phyloP scores from a whole-genome alignment of 2,113 vertebrate genomes.

The Tetrax tetrax region DNA sequence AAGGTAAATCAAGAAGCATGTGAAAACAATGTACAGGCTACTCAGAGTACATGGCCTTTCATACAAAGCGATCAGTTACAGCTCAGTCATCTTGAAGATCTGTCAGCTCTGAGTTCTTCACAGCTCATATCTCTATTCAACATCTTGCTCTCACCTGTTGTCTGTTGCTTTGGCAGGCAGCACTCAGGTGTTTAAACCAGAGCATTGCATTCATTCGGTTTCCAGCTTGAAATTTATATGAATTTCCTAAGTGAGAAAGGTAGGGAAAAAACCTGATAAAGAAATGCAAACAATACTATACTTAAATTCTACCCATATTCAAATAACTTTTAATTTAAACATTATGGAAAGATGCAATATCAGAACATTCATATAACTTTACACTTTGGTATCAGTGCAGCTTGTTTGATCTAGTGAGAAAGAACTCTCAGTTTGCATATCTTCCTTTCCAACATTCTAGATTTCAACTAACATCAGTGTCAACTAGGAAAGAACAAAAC shows the following conservation, averaged over 20 bases:
- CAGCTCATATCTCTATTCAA: neutral
- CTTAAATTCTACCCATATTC: neutral
- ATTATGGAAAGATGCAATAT: neutral
- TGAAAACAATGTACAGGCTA: neutral
- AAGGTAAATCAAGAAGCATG: neutral
- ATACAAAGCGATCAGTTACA: neutral
- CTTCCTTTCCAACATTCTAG: neutral
- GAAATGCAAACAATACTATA: neutral
- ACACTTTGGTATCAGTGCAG: neutral
- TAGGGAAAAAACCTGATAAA: neutral
- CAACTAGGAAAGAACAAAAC: neutral
- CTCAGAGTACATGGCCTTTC: neutral
- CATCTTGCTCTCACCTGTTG: constrained; percentile 84
- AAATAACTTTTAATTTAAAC: neutral
- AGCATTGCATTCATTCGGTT: constrained; percentile 91
- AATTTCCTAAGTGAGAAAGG: constrained; percentile 85
- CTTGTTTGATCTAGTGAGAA: neutral
- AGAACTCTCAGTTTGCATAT: neutral
- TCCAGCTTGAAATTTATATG: constrained; percentile 98
- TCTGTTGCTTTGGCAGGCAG: constrained; percentile 96
- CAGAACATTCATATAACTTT: neutral
- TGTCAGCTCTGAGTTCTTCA: neutral
- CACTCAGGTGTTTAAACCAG: constrained; percentile 98
- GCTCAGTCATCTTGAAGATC: rapidly evolving
- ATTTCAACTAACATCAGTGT: neutral